Evolutionary conservation across 2,113 vertebrate species (phyloP), one percentile per base, ranked within the genome.

Genomic region (Pterocles burchelli): DNA sequence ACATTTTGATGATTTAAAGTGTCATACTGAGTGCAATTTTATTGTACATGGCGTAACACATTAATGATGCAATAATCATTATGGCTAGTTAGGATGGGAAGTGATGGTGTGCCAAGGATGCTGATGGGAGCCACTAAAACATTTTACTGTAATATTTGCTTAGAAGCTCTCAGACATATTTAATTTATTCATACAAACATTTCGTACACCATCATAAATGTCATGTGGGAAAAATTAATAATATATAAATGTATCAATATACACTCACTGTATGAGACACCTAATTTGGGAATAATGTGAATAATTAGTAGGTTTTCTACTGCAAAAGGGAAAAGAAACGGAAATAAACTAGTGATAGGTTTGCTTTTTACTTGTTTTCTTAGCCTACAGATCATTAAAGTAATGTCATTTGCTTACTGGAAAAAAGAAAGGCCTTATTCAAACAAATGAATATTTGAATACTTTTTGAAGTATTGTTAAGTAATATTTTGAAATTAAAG

Each of bases 21-120:
- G 75, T 73, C 67, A 80, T 86, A 48, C 26, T 75, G 55, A 80
- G n/a, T 85, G 33, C 54, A 89, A 89, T 94, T 90, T 63, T 70
- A 89, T 84, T 80, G 36, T 48, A 92, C 13, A 22, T 55, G 59
- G 52, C 63, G 63, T 72, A 95, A 54, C 4, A 90, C 28, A n/a
- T 72, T 83, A 93, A 95, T 89, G 93, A 81, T 90, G 48, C 54
- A 85, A 87, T 91, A 85, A 94, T 86, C 52, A 89, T 96, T 95
- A 96, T 57, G 45, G 36, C 57, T 82, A 91, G 77, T 93, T 90
- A 91, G 52, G 59, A 84, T 70, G 29, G 22, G 34, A 94, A 93
- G 33, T 45, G 55, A 49, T 62, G 28, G 9, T 82, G 48, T 89
- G 71, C 73, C 77, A 88, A 77, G 48, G 66, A 77, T 83, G 65